A percentile compares a stretch with the other conserved stretches of the same genome.
Conservation (phyloP, 2,888 invertebrate species). For the Micropterix aruncella region DNA sequence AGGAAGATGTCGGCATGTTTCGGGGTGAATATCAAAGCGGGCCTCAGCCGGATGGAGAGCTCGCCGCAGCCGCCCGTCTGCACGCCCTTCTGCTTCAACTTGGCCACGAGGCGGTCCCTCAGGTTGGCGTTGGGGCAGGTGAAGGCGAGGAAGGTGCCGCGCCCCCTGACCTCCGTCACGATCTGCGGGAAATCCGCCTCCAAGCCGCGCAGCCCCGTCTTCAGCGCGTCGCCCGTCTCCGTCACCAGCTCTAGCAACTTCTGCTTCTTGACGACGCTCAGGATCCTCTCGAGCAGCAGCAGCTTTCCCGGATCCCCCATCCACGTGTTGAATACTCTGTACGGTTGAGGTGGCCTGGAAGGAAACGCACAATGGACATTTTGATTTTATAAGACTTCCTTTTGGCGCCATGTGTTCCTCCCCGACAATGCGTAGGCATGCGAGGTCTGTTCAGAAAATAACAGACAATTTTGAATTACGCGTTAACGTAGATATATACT, state of each 20-base stretch:
- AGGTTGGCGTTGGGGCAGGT: slow-evolving; percentile 45
- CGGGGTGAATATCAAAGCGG: slow-evolving; percentile 74
- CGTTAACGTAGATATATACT: too few species aligned
- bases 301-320: slow-evolving; percentile 96
- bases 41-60: slow-evolving; percentile 67
- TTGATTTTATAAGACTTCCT: too few species aligned
- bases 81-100: slow-evolving; percentile 65
- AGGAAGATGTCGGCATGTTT: slow-evolving; percentile 82
- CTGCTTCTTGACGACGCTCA: slow-evolving; percentile 70
- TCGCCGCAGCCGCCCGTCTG: slow-evolving; percentile 80
- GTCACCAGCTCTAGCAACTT: slow-evolving; percentile 60
- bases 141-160: slow-evolving; percentile 78
- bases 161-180: slow-evolving; percentile 70
- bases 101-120: slow-evolving; percentile 56
- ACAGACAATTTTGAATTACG: too few species aligned
- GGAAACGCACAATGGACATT: too few species aligned
- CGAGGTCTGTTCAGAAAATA: too few species aligned
- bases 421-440: too few species aligned
- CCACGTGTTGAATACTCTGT: slow-evolving; percentile 97
- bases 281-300: slow-evolving; percentile 66
- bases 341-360: slow-evolving; percentile 59
- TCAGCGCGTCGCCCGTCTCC: slow-evolving; percentile 51
- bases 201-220: slow-evolving; percentile 45
- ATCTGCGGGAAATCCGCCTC: slow-evolving; percentile 57
- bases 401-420: too few species aligned